phyloP scores from a whole-genome alignment of 2,797 vertebrate species.

The Enteromius paludinosus region DNA sequence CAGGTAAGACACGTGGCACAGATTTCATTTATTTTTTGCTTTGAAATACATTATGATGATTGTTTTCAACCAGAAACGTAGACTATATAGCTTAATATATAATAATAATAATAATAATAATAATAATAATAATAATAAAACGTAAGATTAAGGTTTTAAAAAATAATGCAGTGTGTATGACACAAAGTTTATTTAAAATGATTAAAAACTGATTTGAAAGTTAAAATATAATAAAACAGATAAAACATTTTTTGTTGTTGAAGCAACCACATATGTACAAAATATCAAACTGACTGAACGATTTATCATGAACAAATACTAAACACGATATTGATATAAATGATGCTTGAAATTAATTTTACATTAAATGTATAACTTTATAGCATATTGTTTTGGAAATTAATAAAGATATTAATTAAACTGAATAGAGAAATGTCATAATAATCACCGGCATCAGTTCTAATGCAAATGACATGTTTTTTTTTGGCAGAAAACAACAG shows the following conservation, averaged over 20 bases:
- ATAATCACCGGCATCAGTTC: neutral
- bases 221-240: neutral
- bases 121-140: neutral
- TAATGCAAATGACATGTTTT: neutral
- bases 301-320: neutral
- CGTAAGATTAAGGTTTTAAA: too few relatives aligned
- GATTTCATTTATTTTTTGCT: neutral
- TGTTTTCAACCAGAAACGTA: neutral
- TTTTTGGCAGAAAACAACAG: neutral
- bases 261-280: neutral
- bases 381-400: neutral
- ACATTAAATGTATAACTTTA: neutral
- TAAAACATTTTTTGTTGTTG: neutral
- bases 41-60: neutral
- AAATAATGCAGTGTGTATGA: too few relatives aligned
- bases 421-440: neutral
- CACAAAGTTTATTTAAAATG: neutral
- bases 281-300: neutral
- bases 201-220: neutral
- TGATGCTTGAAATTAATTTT: neutral
- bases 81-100: neutral
- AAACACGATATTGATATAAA: neutral
- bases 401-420: neutral
- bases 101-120: neutral
- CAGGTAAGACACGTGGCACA: conserved; percentile 34